phyloP scores from a whole-genome alignment of 1,140 invertebrate genomes.

The Microplitis mediator region DNA sequence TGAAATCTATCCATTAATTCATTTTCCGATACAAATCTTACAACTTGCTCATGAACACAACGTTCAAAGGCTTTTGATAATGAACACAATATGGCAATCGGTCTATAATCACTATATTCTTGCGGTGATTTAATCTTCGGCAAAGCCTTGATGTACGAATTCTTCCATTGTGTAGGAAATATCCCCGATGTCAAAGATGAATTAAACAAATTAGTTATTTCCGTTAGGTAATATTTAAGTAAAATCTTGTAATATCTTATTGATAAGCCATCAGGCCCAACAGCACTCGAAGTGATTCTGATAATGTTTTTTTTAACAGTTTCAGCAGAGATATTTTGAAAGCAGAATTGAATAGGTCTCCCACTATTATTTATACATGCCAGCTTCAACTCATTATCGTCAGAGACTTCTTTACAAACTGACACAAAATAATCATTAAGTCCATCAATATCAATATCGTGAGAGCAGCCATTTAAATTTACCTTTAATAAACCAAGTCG shows the following conservation, averaged over 20 bases:
- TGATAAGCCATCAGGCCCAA: background rate
- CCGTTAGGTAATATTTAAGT: no score
- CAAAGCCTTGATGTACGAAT: background rate
- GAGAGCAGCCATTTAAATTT: background rate
- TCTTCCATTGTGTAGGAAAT: background rate
- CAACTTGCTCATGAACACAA: background rate
- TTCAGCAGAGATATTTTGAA: background rate
- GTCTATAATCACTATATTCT: no score
- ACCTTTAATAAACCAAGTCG: background rate
- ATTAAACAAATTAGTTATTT: no score
- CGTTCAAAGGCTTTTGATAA: background rate
- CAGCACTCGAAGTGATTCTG: background rate
- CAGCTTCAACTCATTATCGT: background rate
- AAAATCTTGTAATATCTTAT: no score
- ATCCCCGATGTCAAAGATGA: background rate
- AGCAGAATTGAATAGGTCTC: background rate
- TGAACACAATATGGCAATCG: no score
- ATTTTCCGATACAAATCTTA: background rate
- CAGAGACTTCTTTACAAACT: background rate
- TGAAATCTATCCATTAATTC: background rate
- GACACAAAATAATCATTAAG: background rate
- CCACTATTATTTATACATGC: background rate
- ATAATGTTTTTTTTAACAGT: background rate
- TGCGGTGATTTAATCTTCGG: no score
- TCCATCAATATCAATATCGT: background rate